These are phyloP conservation scores for Galago senegalensis DNA, from an alignment of 2,797 vertebrate species.

Conservation along the genomic window DNA sequence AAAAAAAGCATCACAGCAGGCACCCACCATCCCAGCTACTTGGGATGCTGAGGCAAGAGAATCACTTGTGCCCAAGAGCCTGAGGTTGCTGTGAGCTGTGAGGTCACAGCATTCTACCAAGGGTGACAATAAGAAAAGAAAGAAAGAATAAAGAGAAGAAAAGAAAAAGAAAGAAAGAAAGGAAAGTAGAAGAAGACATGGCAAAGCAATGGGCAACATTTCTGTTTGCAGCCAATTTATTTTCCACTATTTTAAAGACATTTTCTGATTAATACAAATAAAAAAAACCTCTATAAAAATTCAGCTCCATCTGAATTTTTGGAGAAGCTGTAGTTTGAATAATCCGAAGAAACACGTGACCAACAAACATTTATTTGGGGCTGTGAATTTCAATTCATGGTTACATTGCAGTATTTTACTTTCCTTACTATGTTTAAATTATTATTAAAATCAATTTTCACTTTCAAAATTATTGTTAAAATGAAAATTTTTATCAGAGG, in stretches of 20 bases:
- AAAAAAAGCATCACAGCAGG: too few relatives aligned
- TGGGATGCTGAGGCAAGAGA: too few relatives aligned
- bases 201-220: background rate
- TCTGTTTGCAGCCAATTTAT: background rate
- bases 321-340: background rate
- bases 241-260: background rate
- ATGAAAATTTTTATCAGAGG: background rate
- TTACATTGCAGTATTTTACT: background rate
- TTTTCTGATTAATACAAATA: background rate
- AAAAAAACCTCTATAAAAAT: background rate
- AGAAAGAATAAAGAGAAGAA: too few relatives aligned
- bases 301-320: background rate
- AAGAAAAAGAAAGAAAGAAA: too few relatives aligned
- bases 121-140: too few relatives aligned
- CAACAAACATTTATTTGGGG: background rate
- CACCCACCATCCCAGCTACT: too few relatives aligned
- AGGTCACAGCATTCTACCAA: too few relatives aligned
- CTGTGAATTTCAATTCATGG: background rate
- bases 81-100: too few relatives aligned
- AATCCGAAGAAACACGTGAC: background rate
- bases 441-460: constrained; percentile 45
- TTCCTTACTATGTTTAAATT: background rate
- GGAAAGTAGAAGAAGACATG: background rate
- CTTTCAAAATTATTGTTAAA: constrained; percentile 15
- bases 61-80: too few relatives aligned